These are phyloP conservation scores for Xerus inauris DNA, from an alignment of 2,113 vertebrate species.

Conservation along the genomic window DNA sequence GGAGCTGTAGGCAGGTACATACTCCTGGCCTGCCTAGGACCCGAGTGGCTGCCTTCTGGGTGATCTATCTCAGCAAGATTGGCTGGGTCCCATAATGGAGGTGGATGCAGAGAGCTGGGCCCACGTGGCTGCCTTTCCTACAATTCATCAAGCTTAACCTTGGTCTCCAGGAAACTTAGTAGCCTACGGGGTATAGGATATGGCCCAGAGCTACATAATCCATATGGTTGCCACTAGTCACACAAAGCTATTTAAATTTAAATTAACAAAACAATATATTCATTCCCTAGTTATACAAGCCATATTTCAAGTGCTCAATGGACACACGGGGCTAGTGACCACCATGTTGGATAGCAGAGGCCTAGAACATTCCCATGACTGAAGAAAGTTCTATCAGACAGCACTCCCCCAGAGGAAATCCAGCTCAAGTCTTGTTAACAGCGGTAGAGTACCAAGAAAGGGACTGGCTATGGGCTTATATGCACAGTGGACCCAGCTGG, in stretches of 20 bases:
- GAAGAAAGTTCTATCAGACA: background rate
- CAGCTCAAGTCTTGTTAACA: background rate
- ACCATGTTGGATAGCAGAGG: background rate
- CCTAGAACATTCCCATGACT: background rate
- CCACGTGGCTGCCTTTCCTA: background rate
- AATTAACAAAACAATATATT: background rate
- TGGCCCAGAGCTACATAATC: background rate
- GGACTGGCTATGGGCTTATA: too few relatives aligned
- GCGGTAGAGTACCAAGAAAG: background rate
- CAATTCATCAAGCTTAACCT: background rate
- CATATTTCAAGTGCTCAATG: background rate
- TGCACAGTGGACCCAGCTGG: background rate
- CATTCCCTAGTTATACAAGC: background rate
- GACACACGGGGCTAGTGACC: background rate
- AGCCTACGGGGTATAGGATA: background rate
- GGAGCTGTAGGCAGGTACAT: background rate
- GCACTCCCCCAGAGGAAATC: background rate
- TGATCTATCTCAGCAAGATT: background rate
- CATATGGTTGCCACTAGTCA: background rate
- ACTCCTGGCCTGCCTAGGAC: background rate
- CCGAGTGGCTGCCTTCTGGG: background rate
- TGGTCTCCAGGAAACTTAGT: background rate
- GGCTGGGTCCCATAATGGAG: background rate
- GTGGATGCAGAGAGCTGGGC: background rate
- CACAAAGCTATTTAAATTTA: background rate